These are phyloP conservation scores for Apodemus sylvaticus DNA, from an alignment of 2,113 vertebrate species.

Conservation along the genomic window DNA sequence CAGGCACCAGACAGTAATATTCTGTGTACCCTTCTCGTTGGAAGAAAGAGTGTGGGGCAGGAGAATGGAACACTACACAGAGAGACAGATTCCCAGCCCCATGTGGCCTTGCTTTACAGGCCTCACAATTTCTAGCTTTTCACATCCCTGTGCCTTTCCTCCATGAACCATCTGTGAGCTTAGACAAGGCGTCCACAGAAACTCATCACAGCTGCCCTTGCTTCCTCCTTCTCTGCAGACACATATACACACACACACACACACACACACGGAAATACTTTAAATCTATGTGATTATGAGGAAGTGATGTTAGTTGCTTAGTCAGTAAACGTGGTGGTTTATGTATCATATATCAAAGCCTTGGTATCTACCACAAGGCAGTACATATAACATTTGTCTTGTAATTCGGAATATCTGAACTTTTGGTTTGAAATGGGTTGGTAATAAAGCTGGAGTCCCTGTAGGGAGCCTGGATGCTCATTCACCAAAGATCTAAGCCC, in stretches of 20 bases:
- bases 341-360: background rate
- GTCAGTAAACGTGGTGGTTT: background rate
- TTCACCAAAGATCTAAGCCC: background rate
- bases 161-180: background rate
- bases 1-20: background rate
- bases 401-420: conserved; percentile 1
- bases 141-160: no score
- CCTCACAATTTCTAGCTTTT: background rate
- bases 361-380: background rate
- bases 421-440: background rate
- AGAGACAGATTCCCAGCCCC: background rate
- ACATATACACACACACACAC: background rate
- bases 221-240: background rate
- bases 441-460: background rate
- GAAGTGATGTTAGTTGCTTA: background rate
- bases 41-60: background rate
- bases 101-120: background rate
- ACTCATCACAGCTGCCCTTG: background rate
- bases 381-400: background rate
- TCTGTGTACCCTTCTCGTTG: background rate
- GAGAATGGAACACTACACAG: background rate
- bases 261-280: background rate
- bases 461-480: background rate
- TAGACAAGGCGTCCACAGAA: background rate
- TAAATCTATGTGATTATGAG: background rate